phyloP scores from a whole-genome alignment of 2,797 vertebrate genomes.

The Enteromius viviparus region DNA sequence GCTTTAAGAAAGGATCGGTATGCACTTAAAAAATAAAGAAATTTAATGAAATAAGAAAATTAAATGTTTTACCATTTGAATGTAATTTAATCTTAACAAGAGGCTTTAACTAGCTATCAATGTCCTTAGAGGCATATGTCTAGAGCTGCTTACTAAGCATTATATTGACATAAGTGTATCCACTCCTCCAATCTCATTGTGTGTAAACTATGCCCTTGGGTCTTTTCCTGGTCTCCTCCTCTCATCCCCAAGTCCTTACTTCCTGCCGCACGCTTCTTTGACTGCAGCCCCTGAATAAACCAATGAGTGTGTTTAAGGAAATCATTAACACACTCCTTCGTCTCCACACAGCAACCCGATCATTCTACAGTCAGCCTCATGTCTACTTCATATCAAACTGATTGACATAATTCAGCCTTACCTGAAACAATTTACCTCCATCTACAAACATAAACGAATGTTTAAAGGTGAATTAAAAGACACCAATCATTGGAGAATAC shows the following conservation, averaged over 20 bases:
- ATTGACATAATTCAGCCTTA: background rate
- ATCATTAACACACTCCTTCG: constrained; percentile 47
- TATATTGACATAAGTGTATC: constrained; percentile 30
- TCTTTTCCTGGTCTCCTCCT: constrained; percentile 30
- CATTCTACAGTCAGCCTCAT: constrained; percentile 45
- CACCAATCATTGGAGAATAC: too few species aligned
- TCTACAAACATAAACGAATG: background rate
- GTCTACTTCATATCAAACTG: constrained; percentile 49
- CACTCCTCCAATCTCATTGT: constrained; percentile 28
- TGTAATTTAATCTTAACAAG: background rate
- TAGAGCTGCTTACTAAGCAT: constrained; percentile 31
- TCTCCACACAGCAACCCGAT: constrained; percentile 59
- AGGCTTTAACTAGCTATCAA: constrained; percentile 15
- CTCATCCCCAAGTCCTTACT: constrained; percentile 6
- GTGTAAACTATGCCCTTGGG: constrained; percentile 43
- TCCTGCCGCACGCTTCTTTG: background rate
- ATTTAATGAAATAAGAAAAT: background rate
- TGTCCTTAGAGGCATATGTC: constrained; percentile 1
- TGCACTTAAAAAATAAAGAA: background rate
- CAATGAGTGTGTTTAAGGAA: constrained; percentile 39
- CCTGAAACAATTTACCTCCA: background rate
- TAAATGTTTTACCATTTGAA: background rate
- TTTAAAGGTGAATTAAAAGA: too few species aligned
- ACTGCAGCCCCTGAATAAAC: constrained; percentile 4
- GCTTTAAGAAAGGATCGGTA: background rate